Percentiles rank a stretch among this genome's conserved stretches.
Conservation (phyloP, 1,140 invertebrate genomes). For the Bombus pascuorum region DNA sequence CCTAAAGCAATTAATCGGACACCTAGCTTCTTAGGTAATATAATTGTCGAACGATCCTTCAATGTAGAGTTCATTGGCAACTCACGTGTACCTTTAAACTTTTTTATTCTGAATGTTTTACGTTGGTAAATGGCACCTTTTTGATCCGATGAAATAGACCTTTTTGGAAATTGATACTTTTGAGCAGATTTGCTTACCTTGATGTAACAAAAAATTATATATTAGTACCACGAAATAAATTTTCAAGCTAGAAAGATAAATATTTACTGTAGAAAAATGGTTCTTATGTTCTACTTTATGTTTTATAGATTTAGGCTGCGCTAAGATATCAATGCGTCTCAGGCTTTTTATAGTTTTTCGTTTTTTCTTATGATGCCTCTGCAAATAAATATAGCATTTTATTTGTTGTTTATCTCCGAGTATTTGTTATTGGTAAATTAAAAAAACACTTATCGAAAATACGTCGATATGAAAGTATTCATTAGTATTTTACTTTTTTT, state of each 20-base stretch:
- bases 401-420: not conserved
- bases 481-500: conserved; percentile 11
- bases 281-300: not conserved
- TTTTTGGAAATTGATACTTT: not conserved
- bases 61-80: not conserved
- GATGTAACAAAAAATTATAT: not conserved
- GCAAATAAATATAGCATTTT: not conserved
- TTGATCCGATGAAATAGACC: not conserved
- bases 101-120: not conserved
- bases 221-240: not conserved
- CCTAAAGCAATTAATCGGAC: conserved; percentile 14
- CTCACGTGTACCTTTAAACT: not conserved
- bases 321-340: conserved; percentile 34
- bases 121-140: not conserved
- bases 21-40: conserved; percentile 18
- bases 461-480: not conserved
- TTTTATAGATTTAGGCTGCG: conserved; percentile 9
- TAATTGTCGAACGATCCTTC: not conserved
- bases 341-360: not conserved
- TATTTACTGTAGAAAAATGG: conserved; percentile 2
- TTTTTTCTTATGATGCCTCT: not conserved
- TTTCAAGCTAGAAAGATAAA: not conserved
- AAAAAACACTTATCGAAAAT: not conserved
- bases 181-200: not conserved
- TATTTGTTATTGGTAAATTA: not conserved